Percentiles rank a stretch among this genome's conserved stretches.
Evolutionary conservation across 2,888 invertebrate genomes (phyloP).

Genomic region (Cerastoderma edule): DNA sequence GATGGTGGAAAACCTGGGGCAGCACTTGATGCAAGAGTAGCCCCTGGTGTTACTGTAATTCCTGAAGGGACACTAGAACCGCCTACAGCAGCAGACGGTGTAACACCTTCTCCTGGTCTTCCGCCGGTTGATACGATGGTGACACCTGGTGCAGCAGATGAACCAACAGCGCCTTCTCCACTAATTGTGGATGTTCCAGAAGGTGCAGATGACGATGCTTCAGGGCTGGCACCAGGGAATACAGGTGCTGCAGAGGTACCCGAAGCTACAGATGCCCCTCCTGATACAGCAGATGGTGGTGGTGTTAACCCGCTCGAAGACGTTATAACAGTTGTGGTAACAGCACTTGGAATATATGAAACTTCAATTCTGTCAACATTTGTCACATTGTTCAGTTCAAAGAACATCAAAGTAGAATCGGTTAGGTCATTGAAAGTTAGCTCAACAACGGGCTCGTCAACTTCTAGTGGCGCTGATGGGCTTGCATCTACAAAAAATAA

Average conservation of each 20-base stretch:
- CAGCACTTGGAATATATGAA: not conserved
- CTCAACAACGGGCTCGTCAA: conserved; percentile 13
- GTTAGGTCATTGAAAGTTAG: not conserved
- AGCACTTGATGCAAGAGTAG: not conserved
- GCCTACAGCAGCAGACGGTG: not conserved
- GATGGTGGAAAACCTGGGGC: not conserved
- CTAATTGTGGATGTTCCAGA: too few species aligned
- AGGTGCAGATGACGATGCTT: too few species aligned
- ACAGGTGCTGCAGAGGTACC: not conserved
- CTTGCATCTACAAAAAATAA: too few species aligned
- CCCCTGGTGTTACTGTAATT: conserved; percentile 13
- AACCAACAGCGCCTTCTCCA: too few species aligned
- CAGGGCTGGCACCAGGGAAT: not conserved
- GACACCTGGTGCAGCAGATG: not conserved
- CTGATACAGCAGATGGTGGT: not conserved
- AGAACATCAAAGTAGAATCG: conserved; percentile 1
- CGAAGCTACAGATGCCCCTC: not conserved
- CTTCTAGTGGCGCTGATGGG: conserved; percentile 4
- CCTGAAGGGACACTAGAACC: too few species aligned
- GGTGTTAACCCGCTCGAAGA: not conserved
- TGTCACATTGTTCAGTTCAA: conserved; percentile 9
- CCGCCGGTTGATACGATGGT: not conserved
- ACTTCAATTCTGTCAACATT: conserved; percentile 15
- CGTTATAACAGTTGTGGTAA: not conserved
- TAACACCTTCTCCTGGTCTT: not conserved